These are phyloP conservation scores for Lithosia quadra DNA, from an alignment of 2,888 invertebrate genomes.

Conservation along the genomic window DNA sequence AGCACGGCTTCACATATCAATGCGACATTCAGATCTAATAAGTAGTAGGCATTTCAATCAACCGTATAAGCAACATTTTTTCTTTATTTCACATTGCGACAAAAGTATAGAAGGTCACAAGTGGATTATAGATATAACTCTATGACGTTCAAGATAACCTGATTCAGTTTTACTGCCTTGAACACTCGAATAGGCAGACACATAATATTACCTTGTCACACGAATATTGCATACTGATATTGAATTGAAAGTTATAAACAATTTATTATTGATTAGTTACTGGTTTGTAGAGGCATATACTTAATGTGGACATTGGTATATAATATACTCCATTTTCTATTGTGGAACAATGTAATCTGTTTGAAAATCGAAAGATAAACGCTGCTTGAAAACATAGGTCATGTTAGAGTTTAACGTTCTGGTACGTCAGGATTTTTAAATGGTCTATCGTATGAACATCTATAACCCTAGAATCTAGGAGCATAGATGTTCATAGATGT, in stretches of 20 bases:
- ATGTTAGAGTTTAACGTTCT: background rate
- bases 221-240: background rate
- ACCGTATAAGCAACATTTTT: background rate
- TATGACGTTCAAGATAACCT: slow-evolving; percentile 15
- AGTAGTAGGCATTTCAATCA: slow-evolving; percentile 6
- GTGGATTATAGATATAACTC: slow-evolving; percentile 13
- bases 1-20: slow-evolving; percentile 5
- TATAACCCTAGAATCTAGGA: too few species aligned
- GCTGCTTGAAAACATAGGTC: background rate
- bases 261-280: slow-evolving; percentile 1
- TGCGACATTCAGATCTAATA: slow-evolving; percentile 6
- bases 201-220: slow-evolving; percentile 15
- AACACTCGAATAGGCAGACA: slow-evolving; percentile 10
- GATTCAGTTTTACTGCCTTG: slow-evolving; percentile 16
- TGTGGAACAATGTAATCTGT: background rate
- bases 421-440: background rate
- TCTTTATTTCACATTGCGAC: slow-evolving; percentile 3
- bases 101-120: slow-evolving; percentile 14
- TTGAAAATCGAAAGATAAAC: background rate
- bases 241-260: slow-evolving; percentile 7
- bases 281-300: background rate
- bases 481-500: too few species aligned
- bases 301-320: background rate
- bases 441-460: too few species aligned
- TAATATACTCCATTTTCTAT: background rate